Base-by-base conservation (phyloP, 2,888 invertebrate genomes). In the Clivina fossor region DNA sequence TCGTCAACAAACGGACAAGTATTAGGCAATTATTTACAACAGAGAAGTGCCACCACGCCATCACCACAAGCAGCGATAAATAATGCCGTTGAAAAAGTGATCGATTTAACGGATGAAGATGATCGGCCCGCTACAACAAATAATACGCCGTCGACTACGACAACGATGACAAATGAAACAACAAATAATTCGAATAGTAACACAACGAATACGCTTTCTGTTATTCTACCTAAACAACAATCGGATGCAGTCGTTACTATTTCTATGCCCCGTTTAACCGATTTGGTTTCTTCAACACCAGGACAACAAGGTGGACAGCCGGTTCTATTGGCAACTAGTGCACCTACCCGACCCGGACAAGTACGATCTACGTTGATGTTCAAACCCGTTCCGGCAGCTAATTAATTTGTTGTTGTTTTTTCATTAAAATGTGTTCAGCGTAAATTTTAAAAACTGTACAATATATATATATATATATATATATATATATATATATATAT, bases 81-180 rank as follows among this genome's bases (percentile, higher is more conserved):
- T 30, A 48, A 66, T 7, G 71, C 65, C 4, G 71, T 65, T 26
- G 60, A 76, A 62, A 73, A 72, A 58, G 78, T 84, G 22, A 85
- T 86, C 41, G 90, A 90, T 72, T 75, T 90, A 54, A 90, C 90
- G 0, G 89, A 89, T 59, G 90, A 90, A 65, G 90, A 89, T 64
- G 84, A 84, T 58, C 75, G 71, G 51, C 69, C 65, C 47, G 47
- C 58, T 16, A 22, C 50, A 35, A 61, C 60, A 16, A 62, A 59
- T 49, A 58, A 59, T 26, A 51, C 53, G 3, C 13, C 57, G 1
- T 38, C 50, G 4, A 22, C 59, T 0, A 30, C 56, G 1, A 8
- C 57, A 1, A 59, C 40, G 22, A 57, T 54, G 15, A 50, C 50
- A 15, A 19, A 38, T 9, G 43, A 50, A 16, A 35, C 43, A 4